Evolutionary conservation across 2,113 vertebrate genomes (phyloP).

Genomic region (Sorex araneus): DNA sequence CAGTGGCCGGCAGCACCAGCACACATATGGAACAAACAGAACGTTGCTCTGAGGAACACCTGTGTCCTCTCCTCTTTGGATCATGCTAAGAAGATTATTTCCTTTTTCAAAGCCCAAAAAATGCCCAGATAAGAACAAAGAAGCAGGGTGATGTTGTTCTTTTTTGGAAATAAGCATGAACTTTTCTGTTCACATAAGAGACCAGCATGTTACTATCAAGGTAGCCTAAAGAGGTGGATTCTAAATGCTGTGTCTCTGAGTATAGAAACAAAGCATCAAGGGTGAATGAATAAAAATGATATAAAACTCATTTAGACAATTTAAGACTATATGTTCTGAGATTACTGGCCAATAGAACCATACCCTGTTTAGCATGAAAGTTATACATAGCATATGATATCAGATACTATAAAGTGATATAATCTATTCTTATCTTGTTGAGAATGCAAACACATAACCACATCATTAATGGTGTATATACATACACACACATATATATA

Average conservation of each 20-base stretch:
- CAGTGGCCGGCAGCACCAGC: slow-evolving; percentile 5
- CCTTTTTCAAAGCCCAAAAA: slow-evolving; percentile 30
- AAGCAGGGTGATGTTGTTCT: background rate
- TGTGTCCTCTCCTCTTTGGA: slow-evolving; percentile 16
- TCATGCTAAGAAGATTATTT: slow-evolving; percentile 49
- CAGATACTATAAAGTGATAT: background rate
- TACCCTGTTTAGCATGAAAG: background rate
- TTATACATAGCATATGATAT: background rate
- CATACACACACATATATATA: no score
- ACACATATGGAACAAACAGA: background rate
- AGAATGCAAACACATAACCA: background rate
- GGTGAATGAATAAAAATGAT: background rate
- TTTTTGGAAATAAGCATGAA: background rate
- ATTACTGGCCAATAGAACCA: background rate
- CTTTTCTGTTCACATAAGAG: background rate
- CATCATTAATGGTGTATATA: background rate
- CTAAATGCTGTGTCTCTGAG: background rate
- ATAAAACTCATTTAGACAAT: background rate
- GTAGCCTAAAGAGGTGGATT: background rate
- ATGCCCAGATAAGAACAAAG: background rate
- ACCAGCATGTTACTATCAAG: background rate
- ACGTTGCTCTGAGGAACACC: slow-evolving; percentile 38
- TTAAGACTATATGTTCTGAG: background rate
- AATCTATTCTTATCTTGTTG: background rate
- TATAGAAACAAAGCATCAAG: background rate